Evolutionary conservation across 1,140 invertebrate species (phyloP).

Genomic region (Diuraphis noxia): DNA sequence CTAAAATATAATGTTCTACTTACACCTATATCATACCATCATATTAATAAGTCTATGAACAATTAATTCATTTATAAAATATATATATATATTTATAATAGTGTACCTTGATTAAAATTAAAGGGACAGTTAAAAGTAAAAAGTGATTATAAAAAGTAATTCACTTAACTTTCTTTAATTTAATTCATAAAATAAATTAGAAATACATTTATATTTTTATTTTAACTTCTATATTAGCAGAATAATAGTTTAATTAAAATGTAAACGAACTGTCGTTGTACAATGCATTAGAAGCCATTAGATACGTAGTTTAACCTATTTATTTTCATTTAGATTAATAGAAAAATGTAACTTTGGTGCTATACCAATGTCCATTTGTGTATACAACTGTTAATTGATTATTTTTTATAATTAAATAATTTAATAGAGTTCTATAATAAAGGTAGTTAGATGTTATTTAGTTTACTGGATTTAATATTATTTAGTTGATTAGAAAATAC

Average conservation of each 20-base stretch:
- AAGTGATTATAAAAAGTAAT: neutral
- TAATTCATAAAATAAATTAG: neutral
- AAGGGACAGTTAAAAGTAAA: neutral
- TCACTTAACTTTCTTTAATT: neutral
- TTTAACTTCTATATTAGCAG: neutral
- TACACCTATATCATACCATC: neutral
- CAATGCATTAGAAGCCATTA: neutral
- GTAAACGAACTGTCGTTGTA: no score
- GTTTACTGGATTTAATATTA: neutral
- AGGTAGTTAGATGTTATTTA: neutral
- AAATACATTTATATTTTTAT: neutral
- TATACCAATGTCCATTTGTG: no score
- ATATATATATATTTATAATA: neutral
- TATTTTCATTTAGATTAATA: neutral
- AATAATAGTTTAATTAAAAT: neutral
- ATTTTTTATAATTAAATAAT: neutral
- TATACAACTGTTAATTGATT: neutral
- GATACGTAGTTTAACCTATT: neutral
- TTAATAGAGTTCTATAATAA: neutral
- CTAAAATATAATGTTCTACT: neutral
- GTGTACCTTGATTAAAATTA: neutral
- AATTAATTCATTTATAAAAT: neutral
- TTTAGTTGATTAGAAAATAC: neutral
- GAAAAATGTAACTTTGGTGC: neutral
- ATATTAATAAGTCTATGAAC: neutral